Evolutionary conservation across 1,140 invertebrate genomes (phyloP).

Genomic region (Bilobella aurantiaca): DNA sequence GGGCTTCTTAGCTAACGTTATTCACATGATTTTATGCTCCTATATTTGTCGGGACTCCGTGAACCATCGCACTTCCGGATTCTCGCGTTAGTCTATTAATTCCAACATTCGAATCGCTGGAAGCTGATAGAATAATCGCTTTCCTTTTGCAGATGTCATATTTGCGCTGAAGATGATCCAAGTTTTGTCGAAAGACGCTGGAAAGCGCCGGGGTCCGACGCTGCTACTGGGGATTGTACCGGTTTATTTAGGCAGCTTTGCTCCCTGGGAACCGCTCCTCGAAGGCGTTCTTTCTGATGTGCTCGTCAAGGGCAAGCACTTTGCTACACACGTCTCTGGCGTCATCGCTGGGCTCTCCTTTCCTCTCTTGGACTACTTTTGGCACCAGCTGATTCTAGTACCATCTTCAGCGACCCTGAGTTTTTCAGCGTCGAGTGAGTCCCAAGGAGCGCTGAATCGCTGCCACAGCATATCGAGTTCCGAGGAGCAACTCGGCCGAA

Average conservation of each 20-base stretch:
- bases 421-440: not conserved
- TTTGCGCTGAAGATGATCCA: constrained; percentile 14
- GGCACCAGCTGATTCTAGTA: not conserved
- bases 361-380: not conserved
- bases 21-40: constrained; percentile 1
- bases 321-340: constrained; percentile 8
- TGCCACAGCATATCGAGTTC: not conserved
- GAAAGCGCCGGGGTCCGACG: not conserved
- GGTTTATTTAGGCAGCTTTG: not conserved
- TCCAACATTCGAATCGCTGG: not conserved
- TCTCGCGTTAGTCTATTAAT: constrained; percentile 2
- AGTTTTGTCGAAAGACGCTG: constrained; percentile 12
- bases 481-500: not conserved
- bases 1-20: constrained; percentile 7
- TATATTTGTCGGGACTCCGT: not conserved
- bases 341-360: constrained; percentile 11
- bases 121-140: not conserved
- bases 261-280: constrained; percentile 14
- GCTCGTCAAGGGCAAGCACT: not conserved
- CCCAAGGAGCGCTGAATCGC: not conserved
- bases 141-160: constrained; percentile 1
- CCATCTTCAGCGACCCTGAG: not conserved
- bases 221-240: constrained; percentile 12
- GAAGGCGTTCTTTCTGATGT: constrained; percentile 14
- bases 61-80: constrained; percentile 8